phyloP scores from a whole-genome alignment of 64 coral and sea anemone genomes.

The Acropora tenuis region DNA sequence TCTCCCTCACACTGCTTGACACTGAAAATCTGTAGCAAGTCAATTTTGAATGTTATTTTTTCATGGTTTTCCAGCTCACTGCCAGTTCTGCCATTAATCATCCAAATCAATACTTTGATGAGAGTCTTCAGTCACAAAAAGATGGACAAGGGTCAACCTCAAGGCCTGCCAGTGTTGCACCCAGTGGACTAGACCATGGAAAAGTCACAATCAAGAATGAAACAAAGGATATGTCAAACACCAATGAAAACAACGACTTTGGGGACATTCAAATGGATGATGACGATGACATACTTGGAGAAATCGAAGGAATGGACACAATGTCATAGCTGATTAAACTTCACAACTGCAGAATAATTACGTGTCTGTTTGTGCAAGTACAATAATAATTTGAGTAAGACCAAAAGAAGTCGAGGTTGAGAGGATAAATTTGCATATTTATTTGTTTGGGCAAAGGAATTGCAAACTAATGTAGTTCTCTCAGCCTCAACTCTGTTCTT shows the following conservation, averaged over 20 bases:
- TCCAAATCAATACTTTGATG: conserved; percentile 97
- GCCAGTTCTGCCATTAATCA: conserved; percentile 77
- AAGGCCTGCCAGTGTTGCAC: background rate
- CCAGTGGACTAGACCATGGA: conserved; percentile 21
- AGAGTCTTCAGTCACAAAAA: conserved; percentile 63
- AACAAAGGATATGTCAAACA: background rate
- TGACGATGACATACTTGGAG: conserved; percentile 45
- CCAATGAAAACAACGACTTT: background rate
- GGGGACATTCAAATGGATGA: conserved; percentile 47
- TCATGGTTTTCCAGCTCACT: conserved; percentile 12
- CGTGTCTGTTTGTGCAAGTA: background rate
- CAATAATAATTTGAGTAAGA: no score
- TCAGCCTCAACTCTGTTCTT: no score
- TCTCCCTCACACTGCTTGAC: no score
- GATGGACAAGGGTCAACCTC: background rate
- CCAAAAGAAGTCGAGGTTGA: no score
- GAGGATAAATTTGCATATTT: no score
- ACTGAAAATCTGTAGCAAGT: no score
- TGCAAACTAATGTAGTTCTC: no score
- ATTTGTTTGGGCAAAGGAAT: no score
- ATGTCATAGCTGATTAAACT: background rate
- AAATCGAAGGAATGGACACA: conserved; percentile 58
- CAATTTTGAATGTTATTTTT: background rate
- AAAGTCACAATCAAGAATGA: conserved; percentile 11
- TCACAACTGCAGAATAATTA: background rate